Base-by-base conservation (phyloP, 2,797 vertebrate species). In the Borostomias antarcticus region DNA sequence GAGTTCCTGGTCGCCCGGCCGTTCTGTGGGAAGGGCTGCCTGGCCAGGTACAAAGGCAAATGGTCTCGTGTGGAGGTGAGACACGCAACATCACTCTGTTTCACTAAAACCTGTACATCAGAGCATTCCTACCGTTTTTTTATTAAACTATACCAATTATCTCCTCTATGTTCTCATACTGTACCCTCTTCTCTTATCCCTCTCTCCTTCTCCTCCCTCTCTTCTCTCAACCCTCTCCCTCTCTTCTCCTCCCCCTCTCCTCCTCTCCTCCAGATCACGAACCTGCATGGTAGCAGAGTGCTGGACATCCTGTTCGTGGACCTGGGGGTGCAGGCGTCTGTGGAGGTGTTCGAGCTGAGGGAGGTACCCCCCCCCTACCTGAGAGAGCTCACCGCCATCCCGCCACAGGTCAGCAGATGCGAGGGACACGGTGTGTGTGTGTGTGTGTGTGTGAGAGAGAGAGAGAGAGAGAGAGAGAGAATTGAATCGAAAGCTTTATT, bases 31-130 rank as follows among this genome's bases (percentile, higher is more conserved):
- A 98, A 98, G 86, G 86, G 85, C 77, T 99, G 97, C 80, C 89
- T 99, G 86, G 94, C 94, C 65, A 92, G 92, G 66, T 95, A 91
- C 85, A 98, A 98, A 92, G 94, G 95, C 78, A 97, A 94, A 90
- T 98, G 94, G 96, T 90, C 94, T 51, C 94, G 97, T 54, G 94
- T 96, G 2, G 96, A 98, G 95, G 97, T 99, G 89, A 92, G 89
- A 53, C 1, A 47, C 50, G 56, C 32, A 64, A 35, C 53, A 48
- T n/a, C 4, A 4, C 17, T 3, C n/a, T 45, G n/a, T 4, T 5
- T 5, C 15, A n/a, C 17, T 5, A 45, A 4, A 17, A 17, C 40
- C 40, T 45, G 40, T 1, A 10, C 37, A 63, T 64, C 4, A 28
- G 13, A 25, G 67, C 23, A 25, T 28, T 9, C 51, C 30, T 52